Evolutionary conservation across 1,140 invertebrate genomes (phyloP), one percentile per base, ranked within the genome.

Genomic region (Helicorthomorpha holstii): DNA sequence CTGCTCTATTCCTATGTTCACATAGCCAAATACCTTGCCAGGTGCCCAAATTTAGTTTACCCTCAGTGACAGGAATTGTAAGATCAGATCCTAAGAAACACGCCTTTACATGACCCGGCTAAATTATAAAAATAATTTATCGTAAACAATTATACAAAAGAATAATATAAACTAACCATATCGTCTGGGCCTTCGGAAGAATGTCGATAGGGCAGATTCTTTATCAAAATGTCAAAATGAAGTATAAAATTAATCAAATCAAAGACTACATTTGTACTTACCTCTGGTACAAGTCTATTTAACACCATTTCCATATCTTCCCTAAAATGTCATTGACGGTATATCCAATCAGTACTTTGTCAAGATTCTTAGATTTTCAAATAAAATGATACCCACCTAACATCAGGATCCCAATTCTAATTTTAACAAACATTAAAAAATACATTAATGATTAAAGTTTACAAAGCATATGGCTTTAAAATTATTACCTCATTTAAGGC

Each of bases 291-390:
- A 71, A 95, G 88, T 82, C 91, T 93, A 72, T 94, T 93, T 66
- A 96, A 76, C 85, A 95, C 94, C 87, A 92, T 95, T 74, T 95
- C 90, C 86, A 94, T 93, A 66, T 96, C 92, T 66, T 91, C 87
- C 71, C 88, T 67, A 58, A 53, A 52, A 59, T 54, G 53, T 44
- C 2, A 48, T 10, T 47, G 27, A n/a, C n/a, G n/a, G n/a, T n/a
- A n/a, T n/a, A n/a, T n/a, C n/a, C n/a, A n/a, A n/a, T n/a, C n/a
- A n/a, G n/a, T n/a, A n/a, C n/a, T n/a, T n/a, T n/a, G n/a, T n/a
- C n/a, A n/a, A n/a, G n/a, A n/a, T n/a, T n/a, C n/a, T n/a, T n/a
- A n/a, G n/a, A n/a, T n/a, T n/a, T n/a, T n/a, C n/a, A n/a, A n/a
- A 53, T 22, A 51, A 12, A 50, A 23, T 27, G 10, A 1, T 34